These are phyloP conservation scores for Hydrotaea diabolus DNA, from an alignment of 2,888 invertebrate species.

Conservation along the genomic window DNA sequence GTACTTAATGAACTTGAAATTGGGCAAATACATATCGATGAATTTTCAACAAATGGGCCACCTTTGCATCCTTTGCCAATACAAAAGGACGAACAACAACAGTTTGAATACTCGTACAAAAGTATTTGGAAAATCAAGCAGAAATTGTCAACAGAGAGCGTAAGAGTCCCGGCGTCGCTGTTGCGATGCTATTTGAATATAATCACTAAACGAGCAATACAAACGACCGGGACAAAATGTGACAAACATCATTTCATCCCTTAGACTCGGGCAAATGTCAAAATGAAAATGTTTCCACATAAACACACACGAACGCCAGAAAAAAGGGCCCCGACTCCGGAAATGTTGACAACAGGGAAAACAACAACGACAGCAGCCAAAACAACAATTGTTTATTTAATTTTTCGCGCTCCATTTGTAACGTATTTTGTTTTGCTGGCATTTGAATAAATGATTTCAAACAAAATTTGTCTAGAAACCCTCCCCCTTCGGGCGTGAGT, in stretches of 20 bases:
- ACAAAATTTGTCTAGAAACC: slow-evolving; percentile 33
- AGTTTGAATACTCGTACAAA: too few species aligned
- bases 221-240: slow-evolving; percentile 15
- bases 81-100: too few species aligned
- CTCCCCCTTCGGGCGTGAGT: too few species aligned
- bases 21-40: slow-evolving; percentile 7
- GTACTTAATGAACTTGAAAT: slow-evolving; percentile 61
- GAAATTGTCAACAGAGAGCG: slow-evolving; percentile 49
- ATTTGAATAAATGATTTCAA: slow-evolving; percentile 29
- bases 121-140: slow-evolving; percentile 59
- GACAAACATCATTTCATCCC: slow-evolving; percentile 6
- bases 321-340: background rate
- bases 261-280: background rate
- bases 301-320: too few species aligned
- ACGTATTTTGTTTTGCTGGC: slow-evolving; percentile 41
- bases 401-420: slow-evolving; percentile 65
- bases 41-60: too few species aligned
- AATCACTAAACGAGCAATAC: slow-evolving; percentile 57
- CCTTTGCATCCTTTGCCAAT: too few species aligned
- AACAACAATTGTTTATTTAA: slow-evolving; percentile 58
- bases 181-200: slow-evolving; percentile 46
- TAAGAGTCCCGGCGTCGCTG: too few species aligned
- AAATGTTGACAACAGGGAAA: slow-evolving; percentile 14
- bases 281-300: background rate
- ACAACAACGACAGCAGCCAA: slow-evolving; percentile 24